Evolutionary conservation across 2,113 vertebrate genomes (phyloP), one percentile per base, ranked within the genome.

Genomic region (Atherinomorus stipes): DNA sequence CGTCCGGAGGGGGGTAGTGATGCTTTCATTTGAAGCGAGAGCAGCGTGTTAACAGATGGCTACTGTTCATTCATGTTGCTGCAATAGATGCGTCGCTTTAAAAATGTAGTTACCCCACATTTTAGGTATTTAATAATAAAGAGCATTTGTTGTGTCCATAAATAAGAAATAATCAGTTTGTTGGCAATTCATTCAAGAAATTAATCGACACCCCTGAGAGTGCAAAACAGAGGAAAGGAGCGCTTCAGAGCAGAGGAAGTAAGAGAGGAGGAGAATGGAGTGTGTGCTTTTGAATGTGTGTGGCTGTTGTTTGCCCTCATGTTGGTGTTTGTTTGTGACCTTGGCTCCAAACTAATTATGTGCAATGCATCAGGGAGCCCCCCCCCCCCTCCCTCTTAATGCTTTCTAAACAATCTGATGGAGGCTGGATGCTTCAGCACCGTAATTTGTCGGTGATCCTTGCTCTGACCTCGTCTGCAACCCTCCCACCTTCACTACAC

Each of bases 331-430:
- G 78, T 84, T 78, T 85, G 85, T 90, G 88, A 92, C 90, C 90
- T 90, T 90, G 87, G 60, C 80, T 85, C 62, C 84, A 80, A 86
- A 85, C 88, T 90, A 92, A 91, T 92, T 91, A 88, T 77, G 80
- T 85, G 78, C 88, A 83, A 88, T 90, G 82, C 84, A 90, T 88
- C 83, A 83, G 88, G 84, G 88, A 90, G 86, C 63, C 68, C 71
- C 70, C 52, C 71, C 47, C 51, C 81, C 79, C 26, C 79, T 63
- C 77, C 80, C 26, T 71, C 63, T 73, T 63, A 83, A 87, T 90
- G 87, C 91, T 85, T 87, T 86, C 76, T 90, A 86, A 88, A 90
- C 87, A 89, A 85, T 86, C 84, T 80, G 85, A 85, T 62, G 28
- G 64, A 80, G 85, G 74, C 81, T 81, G 88, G 87, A 79, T 87